Base-by-base conservation (phyloP, 1,140 invertebrate genomes). In the Microvelia longipes region DNA sequence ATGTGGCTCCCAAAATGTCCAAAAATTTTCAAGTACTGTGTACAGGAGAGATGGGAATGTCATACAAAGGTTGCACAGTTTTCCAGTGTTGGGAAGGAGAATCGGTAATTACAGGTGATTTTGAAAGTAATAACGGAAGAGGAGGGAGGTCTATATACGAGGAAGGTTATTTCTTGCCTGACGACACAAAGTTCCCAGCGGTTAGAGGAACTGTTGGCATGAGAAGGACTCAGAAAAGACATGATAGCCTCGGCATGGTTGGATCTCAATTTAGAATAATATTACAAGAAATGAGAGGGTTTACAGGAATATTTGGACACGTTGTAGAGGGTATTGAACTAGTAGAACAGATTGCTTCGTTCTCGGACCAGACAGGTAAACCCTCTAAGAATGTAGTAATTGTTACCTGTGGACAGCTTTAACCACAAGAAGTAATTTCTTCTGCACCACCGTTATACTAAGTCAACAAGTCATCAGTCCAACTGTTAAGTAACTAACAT, bases 1-100 rank as follows among this genome's bases (percentile, higher is more conserved):
- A 95, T 79, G 86, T 87, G 2, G 92, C 92, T 1, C 94, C 94
- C 1, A 92, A 89, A 76, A 96, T 96, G 85, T 88, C 90, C 27
- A 90, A 92, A 77, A 96, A 96, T 79, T 96, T 96, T 79, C 84
- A 86, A 71, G 83, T 88, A 0, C 80, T 96, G 1, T 85, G 89
- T 14, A 90, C 88, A 0, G 90, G 91, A 1, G 90, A 92, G 74
- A 83, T 86, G 26, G 90, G 90, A 14, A 84, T 88, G 69, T 87
- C 89, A 28, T 92, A 91, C 76, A 88, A 88, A 71, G 89, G 89
- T 15, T 92, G 90, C 77, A 81, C 84, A 67, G 86, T 92, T 71
- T 91, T 91, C 77, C 89, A 91, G 75, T 90, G 89, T 74, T 91
- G 89, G 89, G 87, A 87, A 74, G 87, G 87, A 30, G 89, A 91